Evolutionary conservation across 2,797 vertebrate species (phyloP).

Genomic region (Protosalanx chinensis): DNA sequence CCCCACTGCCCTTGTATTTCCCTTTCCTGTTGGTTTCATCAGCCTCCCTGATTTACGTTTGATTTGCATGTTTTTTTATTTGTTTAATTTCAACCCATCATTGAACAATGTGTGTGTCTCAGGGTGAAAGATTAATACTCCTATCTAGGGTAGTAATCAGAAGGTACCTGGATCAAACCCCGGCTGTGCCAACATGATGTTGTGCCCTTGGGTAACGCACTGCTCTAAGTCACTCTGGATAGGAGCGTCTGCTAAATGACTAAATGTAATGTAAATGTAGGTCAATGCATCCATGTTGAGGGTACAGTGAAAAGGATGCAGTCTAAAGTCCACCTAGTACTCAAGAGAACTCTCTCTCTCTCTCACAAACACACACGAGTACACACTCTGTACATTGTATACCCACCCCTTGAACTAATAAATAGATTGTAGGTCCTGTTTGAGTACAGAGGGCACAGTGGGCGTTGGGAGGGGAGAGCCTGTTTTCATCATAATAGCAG

Average conservation of each 20-base stretch:
- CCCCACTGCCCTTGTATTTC: not conserved
- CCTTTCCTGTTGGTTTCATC: not conserved
- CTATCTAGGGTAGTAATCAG: not conserved
- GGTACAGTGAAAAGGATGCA: not conserved
- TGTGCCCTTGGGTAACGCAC: too few relatives aligned
- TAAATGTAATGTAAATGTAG: too few relatives aligned
- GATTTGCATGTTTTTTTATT: constrained; percentile 37
- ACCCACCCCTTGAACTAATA: constrained; percentile 12
- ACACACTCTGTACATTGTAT: not conserved
- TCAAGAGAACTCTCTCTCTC: not conserved
- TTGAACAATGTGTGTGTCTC: constrained; percentile 10
- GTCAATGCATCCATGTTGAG: too few relatives aligned
- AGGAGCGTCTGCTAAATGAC: too few relatives aligned
- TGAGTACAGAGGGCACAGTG: not conserved
- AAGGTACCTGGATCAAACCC: too few relatives aligned
- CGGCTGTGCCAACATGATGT: too few relatives aligned
- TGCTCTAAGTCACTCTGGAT: too few relatives aligned
- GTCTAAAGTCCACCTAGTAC: not conserved
- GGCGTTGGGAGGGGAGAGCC: too few relatives aligned
- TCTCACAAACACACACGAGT: not conserved
- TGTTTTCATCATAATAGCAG: not conserved
- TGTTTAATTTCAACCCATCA: constrained; percentile 22
- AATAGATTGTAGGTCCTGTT: not conserved
- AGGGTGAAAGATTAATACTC: not conserved
- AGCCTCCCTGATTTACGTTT: constrained; percentile 12